Conservation (phyloP, 2,888 invertebrate genomes). For the Calameuta idolon region DNA sequence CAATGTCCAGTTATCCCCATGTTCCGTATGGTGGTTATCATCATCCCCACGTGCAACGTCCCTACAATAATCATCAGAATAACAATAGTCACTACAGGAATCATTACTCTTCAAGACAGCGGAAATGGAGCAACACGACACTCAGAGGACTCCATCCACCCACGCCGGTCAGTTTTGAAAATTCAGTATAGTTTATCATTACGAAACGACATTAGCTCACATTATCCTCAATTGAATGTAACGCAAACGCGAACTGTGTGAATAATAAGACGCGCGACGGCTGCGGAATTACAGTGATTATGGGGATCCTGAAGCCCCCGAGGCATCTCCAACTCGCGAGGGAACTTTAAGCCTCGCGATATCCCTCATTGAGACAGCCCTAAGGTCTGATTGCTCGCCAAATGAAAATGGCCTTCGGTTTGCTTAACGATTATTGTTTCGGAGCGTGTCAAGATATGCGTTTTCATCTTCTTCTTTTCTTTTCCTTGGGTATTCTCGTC, state of each 20-base stretch:
- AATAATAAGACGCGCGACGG: conserved; percentile 45
- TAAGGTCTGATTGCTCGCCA: conserved; percentile 47
- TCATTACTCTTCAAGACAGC: conserved; percentile 39
- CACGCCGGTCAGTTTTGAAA: conserved; percentile 44
- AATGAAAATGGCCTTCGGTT: conserved; percentile 48
- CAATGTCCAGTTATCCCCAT: conserved; percentile 27
- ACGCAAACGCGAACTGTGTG: conserved; percentile 41
- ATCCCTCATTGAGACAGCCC: conserved; percentile 23
- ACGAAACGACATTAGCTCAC: background rate
- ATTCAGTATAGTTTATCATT: background rate
- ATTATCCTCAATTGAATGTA: conserved; percentile 39
- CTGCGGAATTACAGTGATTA: conserved; percentile 63
- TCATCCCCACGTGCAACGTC: conserved; percentile 36
- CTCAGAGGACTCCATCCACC: conserved; percentile 50
- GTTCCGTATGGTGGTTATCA: conserved; percentile 40
- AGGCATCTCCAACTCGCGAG: conserved; percentile 21
- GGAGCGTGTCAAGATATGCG: conserved; percentile 46
- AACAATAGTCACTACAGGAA: conserved; percentile 34
- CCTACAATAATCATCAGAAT: conserved; percentile 39
- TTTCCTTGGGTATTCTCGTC: background rate
- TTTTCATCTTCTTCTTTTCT: background rate
- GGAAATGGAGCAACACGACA: conserved; percentile 51
- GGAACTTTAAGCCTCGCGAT: conserved; percentile 18
- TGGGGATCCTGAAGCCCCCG: conserved; percentile 31
- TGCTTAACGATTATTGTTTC: conserved; percentile 54